Evolutionary conservation across 2,888 invertebrate genomes (phyloP).

Genomic region (Meganola albula): DNA sequence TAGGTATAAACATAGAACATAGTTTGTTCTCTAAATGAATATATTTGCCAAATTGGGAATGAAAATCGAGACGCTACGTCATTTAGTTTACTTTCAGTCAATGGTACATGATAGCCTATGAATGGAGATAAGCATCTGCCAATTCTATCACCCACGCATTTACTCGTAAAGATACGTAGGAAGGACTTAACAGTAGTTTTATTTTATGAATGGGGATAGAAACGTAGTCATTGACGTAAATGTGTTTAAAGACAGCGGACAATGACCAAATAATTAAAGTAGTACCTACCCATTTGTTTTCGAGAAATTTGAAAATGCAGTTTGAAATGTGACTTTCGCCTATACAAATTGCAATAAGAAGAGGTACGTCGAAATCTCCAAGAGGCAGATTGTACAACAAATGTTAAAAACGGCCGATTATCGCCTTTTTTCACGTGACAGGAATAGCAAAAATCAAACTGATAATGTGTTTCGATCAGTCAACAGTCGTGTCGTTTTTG

Average conservation of each 20-base stretch:
- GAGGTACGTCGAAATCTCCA: too few species aligned
- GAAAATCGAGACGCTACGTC: slow-evolving; percentile 13
- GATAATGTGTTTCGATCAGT: too few species aligned
- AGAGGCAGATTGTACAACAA: too few species aligned
- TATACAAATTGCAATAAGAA: too few species aligned
- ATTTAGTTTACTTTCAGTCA: slow-evolving; percentile 14
- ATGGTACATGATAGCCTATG: slow-evolving; percentile 22
- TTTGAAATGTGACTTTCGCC: too few species aligned
- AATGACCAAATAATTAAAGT: background rate
- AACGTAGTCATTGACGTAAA: slow-evolving; percentile 9
- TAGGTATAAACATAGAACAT: too few species aligned
- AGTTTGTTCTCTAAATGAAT: too few species aligned
- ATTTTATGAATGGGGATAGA: slow-evolving; percentile 20
- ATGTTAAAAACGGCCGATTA: too few species aligned
- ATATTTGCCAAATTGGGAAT: slow-evolving; percentile 4
- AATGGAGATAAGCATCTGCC: slow-evolving; percentile 26
- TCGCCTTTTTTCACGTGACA: too few species aligned
- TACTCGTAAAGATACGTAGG: slow-evolving; percentile 32
- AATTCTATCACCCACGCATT: slow-evolving; percentile 34
- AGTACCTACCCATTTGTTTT: slow-evolving; percentile 9
- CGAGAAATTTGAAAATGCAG: background rate
- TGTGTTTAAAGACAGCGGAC: background rate
- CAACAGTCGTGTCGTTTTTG: too few species aligned
- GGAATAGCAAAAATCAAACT: too few species aligned
- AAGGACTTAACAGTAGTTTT: slow-evolving; percentile 21